phyloP scores from a whole-genome alignment of 2,797 vertebrate species.

The Peromyscus melanophrys region DNA sequence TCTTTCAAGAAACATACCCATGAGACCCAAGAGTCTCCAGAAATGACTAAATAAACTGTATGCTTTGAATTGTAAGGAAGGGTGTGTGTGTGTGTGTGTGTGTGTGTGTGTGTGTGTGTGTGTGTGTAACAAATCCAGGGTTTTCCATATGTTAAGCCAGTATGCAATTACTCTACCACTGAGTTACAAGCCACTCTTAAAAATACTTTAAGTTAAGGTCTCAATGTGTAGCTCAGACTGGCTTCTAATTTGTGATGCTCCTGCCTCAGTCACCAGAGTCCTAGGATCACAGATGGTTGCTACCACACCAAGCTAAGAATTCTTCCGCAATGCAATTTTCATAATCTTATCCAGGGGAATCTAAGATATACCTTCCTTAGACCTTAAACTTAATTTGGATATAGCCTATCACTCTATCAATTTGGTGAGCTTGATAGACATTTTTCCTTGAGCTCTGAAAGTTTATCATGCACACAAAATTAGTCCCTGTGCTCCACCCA shows the following conservation, averaged over 20 bases:
- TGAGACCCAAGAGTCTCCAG: background rate
- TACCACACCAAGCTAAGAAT: background rate
- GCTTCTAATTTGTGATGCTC: background rate
- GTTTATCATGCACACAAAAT: background rate
- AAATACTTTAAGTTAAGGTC: background rate
- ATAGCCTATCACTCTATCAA: background rate
- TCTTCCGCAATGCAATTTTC: background rate
- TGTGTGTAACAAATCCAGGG: background rate
- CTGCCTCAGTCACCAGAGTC: background rate
- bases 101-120: background rate
- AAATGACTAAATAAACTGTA: background rate
- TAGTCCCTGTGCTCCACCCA: background rate
- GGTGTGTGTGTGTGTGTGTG: background rate
- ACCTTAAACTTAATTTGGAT: background rate
- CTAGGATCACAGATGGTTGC: background rate
- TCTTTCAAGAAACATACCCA: background rate
- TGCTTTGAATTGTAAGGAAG: background rate
- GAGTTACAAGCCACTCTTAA: background rate
- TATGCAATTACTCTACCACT: background rate
- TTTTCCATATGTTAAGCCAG: background rate
- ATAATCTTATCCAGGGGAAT: background rate
- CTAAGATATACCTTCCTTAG: background rate
- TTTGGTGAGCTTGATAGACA: background rate
- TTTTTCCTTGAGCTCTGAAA: slow-evolving; percentile 17
- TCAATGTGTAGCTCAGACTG: background rate